Evolutionary conservation across 1,140 invertebrate genomes (phyloP), one percentile per base, ranked within the genome.

Genomic region (Drosophila persimilis): DNA sequence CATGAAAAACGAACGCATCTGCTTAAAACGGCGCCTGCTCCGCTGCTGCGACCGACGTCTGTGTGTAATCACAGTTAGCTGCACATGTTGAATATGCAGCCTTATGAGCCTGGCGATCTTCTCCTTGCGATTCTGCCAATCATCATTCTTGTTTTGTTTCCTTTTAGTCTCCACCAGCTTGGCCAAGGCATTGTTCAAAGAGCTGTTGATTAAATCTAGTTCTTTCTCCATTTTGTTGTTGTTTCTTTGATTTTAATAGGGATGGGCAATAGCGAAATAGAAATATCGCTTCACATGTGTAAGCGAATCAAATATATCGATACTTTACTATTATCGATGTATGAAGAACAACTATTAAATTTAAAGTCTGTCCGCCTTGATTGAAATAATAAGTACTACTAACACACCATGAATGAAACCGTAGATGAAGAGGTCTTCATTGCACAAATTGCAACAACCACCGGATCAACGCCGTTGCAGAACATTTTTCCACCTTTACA

Each of bases 1-100:
- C 64, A 90, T 67, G 17, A 79, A 90, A 15, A 84, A 73, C 5
- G 65, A 52, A 0, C 83, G 88, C 47, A 90, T 15, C 13, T 70
- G 62, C 41, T 54, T 64, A 1, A 78, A 31, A 0, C 77, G 61
- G 2, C 70, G 45, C 22, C 70, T 66, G 7, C 59, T 35, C 1
- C 74, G 58, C 15, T 90, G 83, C 22, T 81, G 83, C 0, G 65
- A 44, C 8, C 72, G 73, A 2, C 83, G 61, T 6, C 88, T 74
- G 9, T 57, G 55, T 6, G 65, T 63, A 7, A 90, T 47, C 17
- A 90, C 74, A 0, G 74, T 69, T 4, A 60, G 48, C 6, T 79
- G 80, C n/a, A 90, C 50, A 15, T 73, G 64, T 0, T 52, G 64
- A 22, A 90, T 22, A 51, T 90, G 86, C 8, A 65, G 35, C n/a